Evolutionary conservation across 1,140 invertebrate species (phyloP), one percentile per base, ranked within the genome.

Genomic region (Leptonema lineaticorne): DNA sequence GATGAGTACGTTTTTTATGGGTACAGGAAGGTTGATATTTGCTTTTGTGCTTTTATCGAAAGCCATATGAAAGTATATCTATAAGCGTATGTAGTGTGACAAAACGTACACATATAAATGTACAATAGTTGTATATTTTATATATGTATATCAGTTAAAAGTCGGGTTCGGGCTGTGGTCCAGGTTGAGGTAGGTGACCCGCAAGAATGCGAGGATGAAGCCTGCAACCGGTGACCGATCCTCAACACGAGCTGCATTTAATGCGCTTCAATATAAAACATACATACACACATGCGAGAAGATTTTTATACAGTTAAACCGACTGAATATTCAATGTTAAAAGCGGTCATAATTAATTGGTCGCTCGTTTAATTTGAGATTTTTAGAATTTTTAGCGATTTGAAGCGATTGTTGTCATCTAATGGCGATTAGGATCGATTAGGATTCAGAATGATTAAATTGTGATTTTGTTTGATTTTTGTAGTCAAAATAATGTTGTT

Each of bases 121-220:
- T 41, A 16, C 16, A 41, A 14, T 3, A 4, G 16, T 41, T 41
- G 37, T 41, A 9, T 41, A 16, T 9, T 41, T 41, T 41, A 16
- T 41, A 9, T 41, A 14, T 41, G 37, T n/a, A n/a, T n/a, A n/a
- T n/a, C n/a, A n/a, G n/a, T n/a, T n/a, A n/a, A 28, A 11, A 18
- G n/a, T 62, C 29, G 29, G 29, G 29, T n/a, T 28, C 3, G 2
- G 37, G 2, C 37, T 41, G 37, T 62, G 33, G 62, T 50, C 62
- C 62, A 26, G 62, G 50, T 28, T 50, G 62, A 64, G 62, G 62
- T 64, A 64, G 62, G 62, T 64, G 62, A 64, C 62, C 62, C 62
- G 62, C 24, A 64, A 64, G 62, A 64, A 64, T 64, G 62, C 62
- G 62, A 64, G 41, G 62, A 64, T 64, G 62, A 64, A 46, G 62